Conservation (phyloP, 1,140 invertebrate genomes). For the Harpegnathos saltator region DNA sequence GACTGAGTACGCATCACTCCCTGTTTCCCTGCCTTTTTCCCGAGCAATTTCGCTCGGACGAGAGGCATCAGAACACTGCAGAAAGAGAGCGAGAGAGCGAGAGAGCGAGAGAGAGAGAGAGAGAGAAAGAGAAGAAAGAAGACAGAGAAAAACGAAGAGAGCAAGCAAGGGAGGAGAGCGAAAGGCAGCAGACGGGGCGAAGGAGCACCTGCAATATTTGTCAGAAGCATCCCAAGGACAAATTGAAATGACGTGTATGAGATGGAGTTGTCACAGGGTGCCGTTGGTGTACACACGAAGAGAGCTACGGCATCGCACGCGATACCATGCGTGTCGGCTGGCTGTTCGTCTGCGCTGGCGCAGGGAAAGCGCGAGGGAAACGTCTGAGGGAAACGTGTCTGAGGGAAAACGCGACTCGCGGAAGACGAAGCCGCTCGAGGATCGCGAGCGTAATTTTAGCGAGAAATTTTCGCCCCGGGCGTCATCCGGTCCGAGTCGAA, state of each 20-base stretch:
- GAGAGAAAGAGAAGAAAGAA: slow-evolving; percentile 7
- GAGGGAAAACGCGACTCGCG: slow-evolving; percentile 22
- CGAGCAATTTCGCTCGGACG: slow-evolving; percentile 76
- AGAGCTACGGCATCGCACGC: slow-evolving; percentile 23
- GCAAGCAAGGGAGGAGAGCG: not conserved
- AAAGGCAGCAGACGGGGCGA: slow-evolving; percentile 42
- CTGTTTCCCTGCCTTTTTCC: slow-evolving; percentile 64
- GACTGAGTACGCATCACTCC: slow-evolving; percentile 66
- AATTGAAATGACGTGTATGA: slow-evolving; percentile 79
- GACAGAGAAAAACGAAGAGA: not conserved
- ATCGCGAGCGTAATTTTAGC: slow-evolving; percentile 45
- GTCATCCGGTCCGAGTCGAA: too few species aligned
- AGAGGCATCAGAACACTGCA: not conserved
- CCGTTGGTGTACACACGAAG: slow-evolving; percentile 26
- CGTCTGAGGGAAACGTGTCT: slow-evolving; percentile 50
- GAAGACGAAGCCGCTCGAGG: slow-evolving; percentile 44
- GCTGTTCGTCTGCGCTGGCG: slow-evolving; percentile 50
- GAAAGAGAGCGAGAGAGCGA: not conserved
- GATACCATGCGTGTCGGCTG: slow-evolving; percentile 45
- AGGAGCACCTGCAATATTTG: slow-evolving; percentile 76
- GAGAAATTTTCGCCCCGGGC: slow-evolving; percentile 33
- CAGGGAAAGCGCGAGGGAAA: slow-evolving; percentile 46
- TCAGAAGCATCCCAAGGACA: slow-evolving; percentile 75
- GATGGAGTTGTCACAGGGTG: slow-evolving; percentile 74
- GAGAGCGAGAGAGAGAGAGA: not conserved